phyloP scores from a whole-genome alignment of 1,140 invertebrate species.

The Macrobrachium nipponense region DNA sequence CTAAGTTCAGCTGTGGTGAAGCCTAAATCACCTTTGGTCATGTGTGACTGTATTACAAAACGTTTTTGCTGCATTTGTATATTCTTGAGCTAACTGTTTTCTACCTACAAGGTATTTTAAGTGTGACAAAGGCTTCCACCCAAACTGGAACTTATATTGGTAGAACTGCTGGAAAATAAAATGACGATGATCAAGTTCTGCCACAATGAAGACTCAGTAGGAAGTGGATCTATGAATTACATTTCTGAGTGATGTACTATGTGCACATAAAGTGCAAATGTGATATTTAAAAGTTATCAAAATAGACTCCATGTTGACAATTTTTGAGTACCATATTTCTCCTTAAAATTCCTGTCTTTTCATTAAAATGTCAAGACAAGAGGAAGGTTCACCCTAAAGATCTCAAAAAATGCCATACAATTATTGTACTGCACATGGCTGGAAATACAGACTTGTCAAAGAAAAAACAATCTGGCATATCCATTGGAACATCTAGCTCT shows the following conservation, averaged over 20 bases:
- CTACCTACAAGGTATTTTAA: not conserved
- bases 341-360: not conserved
- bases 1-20: slow-evolving; percentile 41
- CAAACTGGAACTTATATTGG: slow-evolving; percentile 11
- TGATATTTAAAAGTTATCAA: slow-evolving; percentile 6
- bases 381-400: slow-evolving; percentile 1
- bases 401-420: slow-evolving; percentile 14
- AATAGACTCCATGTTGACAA: not conserved
- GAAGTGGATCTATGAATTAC: slow-evolving; percentile 30
- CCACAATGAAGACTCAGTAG: slow-evolving; percentile 33
- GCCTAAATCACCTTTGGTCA: slow-evolving; percentile 12
- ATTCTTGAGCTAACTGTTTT: not conserved
- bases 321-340: not conserved
- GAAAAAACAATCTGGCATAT: slow-evolving; percentile 6
- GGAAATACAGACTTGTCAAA: slow-evolving; percentile 30
- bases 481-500: not conserved
- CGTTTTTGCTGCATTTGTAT: not conserved
- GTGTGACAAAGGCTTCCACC: slow-evolving; percentile 25
- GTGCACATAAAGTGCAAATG: slow-evolving; percentile 6
- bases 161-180: slow-evolving; percentile 2
- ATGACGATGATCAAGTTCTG: slow-evolving; percentile 4
- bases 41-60: not conserved
- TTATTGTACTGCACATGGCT: not conserved
- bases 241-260: not conserved
- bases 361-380: not conserved